Evolutionary conservation across 2,113 vertebrate genomes (phyloP).

Genomic region (Eulemur rufifrons): DNA sequence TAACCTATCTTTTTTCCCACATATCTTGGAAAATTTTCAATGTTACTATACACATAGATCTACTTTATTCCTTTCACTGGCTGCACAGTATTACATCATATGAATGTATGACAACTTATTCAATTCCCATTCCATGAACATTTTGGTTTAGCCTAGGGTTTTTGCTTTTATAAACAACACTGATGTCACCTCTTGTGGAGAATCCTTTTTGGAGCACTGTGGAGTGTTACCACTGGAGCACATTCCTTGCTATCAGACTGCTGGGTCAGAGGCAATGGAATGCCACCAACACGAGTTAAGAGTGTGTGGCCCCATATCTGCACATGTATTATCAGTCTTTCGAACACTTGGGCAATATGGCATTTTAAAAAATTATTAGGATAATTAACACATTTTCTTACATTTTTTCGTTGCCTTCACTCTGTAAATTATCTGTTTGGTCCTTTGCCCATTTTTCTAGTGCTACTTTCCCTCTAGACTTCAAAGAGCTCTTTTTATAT

Average conservation of each 20-base stretch:
- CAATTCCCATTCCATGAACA: background rate
- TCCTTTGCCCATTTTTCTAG: background rate
- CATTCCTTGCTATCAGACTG: background rate
- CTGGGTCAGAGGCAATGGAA: background rate
- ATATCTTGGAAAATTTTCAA: background rate
- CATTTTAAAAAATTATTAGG: background rate
- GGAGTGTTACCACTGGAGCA: background rate
- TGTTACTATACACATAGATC: background rate
- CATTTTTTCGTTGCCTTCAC: background rate
- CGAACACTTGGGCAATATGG: background rate
- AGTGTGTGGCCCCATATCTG: background rate
- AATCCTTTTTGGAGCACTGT: background rate
- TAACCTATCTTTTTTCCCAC: background rate
- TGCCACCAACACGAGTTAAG: background rate
- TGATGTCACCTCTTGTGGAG: background rate
- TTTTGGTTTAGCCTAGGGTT: background rate
- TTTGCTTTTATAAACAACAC: background rate
- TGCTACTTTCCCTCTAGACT: background rate
- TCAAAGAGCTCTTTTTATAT: background rate
- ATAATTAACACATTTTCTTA: conserved; percentile 13
- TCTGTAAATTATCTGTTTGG: background rate
- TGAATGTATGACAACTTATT: background rate
- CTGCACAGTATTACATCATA: background rate
- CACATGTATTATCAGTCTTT: background rate
- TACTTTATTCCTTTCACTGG: background rate